Percentiles rank a stretch among this genome's conserved stretches.
Evolutionary conservation across 2,113 vertebrate species (phyloP).

Genomic region (Amazona guildingii): DNA sequence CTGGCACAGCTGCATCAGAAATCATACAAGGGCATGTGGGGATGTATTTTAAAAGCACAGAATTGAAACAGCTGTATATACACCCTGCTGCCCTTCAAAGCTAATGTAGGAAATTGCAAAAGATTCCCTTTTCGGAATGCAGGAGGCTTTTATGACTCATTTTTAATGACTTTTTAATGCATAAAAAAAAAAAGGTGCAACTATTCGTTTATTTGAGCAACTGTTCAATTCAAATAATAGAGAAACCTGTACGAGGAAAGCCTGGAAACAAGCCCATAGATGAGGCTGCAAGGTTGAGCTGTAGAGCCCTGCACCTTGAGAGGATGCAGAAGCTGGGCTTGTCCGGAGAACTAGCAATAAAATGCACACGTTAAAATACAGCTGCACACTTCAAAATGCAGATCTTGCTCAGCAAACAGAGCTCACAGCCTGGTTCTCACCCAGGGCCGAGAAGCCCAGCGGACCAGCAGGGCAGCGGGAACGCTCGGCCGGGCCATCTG

Average conservation of each 20-base stretch:
- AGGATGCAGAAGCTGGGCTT: background rate
- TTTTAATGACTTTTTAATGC: background rate
- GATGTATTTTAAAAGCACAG: background rate
- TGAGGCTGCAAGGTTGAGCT: background rate
- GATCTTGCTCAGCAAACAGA: background rate
- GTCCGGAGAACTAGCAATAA: background rate
- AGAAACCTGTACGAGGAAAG: background rate
- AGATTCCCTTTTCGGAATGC: background rate
- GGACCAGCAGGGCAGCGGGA: background rate
- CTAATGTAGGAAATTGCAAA: background rate
- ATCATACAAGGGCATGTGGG: background rate
- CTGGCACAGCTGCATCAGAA: background rate
- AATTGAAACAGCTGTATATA: background rate
- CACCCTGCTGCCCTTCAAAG: background rate
- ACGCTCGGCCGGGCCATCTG: background rate
- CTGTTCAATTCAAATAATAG: background rate
- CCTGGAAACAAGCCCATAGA: background rate
- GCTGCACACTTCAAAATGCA: background rate
- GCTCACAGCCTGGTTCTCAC: accelerated
- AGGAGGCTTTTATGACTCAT: background rate
- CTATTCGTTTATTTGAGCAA: background rate
- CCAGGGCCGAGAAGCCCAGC: background rate
- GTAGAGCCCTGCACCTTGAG: background rate
- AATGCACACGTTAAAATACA: background rate
- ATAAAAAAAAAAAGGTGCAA: background rate